Evolutionary conservation across 2,888 invertebrate species (phyloP), one percentile per base, ranked within the genome.

Genomic region (Tortrix viridana): DNA sequence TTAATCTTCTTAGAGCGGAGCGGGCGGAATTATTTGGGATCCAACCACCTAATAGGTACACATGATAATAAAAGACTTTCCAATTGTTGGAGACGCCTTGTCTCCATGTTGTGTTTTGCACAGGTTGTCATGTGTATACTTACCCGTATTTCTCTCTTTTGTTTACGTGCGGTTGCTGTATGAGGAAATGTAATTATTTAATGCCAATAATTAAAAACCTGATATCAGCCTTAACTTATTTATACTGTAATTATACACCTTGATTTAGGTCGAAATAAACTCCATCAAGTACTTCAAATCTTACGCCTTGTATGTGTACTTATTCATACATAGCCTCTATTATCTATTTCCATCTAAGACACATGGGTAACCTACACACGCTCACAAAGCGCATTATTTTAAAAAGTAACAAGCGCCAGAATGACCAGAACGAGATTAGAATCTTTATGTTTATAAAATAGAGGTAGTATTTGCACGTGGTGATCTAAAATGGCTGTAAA

Each of bases 1-100:
- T 85, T 92, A 91, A 92, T 90, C 91, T 89, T 86, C 91, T 91
- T 89, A 90, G 81, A 79, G 81, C 76, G 81, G 77, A 83, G 79
- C 82, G 79, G 78, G 72, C 80, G 82, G 84, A 89, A 89, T 90
- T 88, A 90, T 91, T 89, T 85, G 82, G 82, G 81, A 76, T 84
- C 83, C 81, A 83, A 86, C 84, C 82, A 84, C 77, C 83, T 88
- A 88, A 88, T 89, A 56, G 56, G 50, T 49, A 88, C 86, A 84
- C 84, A 89, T 85, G 83, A 84, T 86, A 85, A 88, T 86, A 86
- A 84, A 87, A 86, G 85, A 81, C 82, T 87, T 87, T 81, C 74
- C 81, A 79, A 86, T 88, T 81, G 80, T 80, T 68, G 66, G 69
- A 62, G 65, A 70, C 67, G n/a, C 26, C 41, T 44, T 44, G 20